Base-by-base conservation (phyloP, 2,888 invertebrate species). In the Thalpophila matura region DNA sequence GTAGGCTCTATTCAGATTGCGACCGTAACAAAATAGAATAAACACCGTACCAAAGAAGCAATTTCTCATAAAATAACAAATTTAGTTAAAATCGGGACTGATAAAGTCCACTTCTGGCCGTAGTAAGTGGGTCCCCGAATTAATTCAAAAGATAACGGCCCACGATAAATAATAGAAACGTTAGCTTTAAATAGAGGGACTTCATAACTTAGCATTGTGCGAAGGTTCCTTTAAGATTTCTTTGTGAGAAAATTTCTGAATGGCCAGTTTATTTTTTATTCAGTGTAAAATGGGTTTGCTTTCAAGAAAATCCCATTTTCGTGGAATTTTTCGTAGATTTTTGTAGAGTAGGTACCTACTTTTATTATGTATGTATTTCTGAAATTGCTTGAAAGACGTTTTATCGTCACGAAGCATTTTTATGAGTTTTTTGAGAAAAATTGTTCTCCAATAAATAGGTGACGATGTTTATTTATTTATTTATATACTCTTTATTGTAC, bases 81-180 rank as follows among this genome's bases (percentile, higher is more conserved):
- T 85, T 87, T 74, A 80, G 70, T 80, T 72, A 74, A 83, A 82
- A 83, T 83, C 47, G 68, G 55, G 54, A 49, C 81, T 84, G 87
- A 87, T 86, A 88, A 87, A 86, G 81, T 83, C 79, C 78, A 77
- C 77, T 70, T 78, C 76, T 77, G 82, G 81, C 79, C 70, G 75
- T 79, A 83, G 81, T 83, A 83, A 80, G 79, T 80, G 77, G 79
- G 82, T 80, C 84, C 84, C 82, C 79, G 77, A 86, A 89, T 88
- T 90, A 90, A 90, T 90, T 81, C 73, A 55, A 55, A 71, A 87
- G 89, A 90, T 89, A 89, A 88, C 82, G 79, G 76, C 40, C 61
- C 42, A 51, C 74, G 73, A 85, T 85, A 85, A 86, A 89, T 86
- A 86, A 82, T 82, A 85, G 80, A 81, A 81, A 79, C 62, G 78